phyloP scores from a whole-genome alignment of 1,140 invertebrate genomes.

The Cyclina sinensis region DNA sequence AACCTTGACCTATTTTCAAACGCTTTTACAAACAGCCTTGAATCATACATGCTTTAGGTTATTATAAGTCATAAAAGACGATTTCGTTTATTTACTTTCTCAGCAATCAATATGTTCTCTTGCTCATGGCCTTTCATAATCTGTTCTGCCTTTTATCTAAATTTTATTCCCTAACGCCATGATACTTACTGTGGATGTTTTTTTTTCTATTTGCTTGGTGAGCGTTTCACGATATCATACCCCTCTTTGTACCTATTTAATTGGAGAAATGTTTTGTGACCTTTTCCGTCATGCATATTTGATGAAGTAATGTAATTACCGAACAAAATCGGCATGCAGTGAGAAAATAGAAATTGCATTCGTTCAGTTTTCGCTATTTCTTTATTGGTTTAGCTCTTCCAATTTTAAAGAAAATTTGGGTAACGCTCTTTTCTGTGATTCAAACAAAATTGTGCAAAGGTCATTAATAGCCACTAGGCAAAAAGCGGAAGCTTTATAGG shows the following conservation, averaged over 20 bases:
- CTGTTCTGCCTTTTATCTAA: too few species aligned
- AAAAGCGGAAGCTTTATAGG: too few species aligned
- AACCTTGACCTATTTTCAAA: too few species aligned
- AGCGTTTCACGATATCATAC: neutral
- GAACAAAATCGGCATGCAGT: neutral
- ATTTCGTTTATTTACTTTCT: too few species aligned
- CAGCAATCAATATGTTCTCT: too few species aligned
- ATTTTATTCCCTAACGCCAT: too few species aligned
- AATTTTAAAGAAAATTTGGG: conserved; percentile 24
- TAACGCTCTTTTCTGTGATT: neutral
- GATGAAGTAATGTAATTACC: conserved; percentile 18
- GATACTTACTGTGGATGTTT: too few species aligned
- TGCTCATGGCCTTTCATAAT: too few species aligned
- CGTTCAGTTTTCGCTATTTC: conserved; percentile 30
- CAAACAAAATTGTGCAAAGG: neutral
- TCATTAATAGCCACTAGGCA: neutral
- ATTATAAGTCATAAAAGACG: too few species aligned
- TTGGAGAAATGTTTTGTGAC: conserved; percentile 27
- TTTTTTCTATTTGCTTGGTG: too few species aligned
- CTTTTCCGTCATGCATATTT: conserved; percentile 39
- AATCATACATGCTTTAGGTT: too few species aligned
- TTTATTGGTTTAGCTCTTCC: conserved; percentile 14
- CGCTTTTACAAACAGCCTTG: too few species aligned
- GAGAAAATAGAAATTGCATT: conserved; percentile 37
- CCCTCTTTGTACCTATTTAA: conserved; percentile 16